These are phyloP conservation scores for Malurus cyaneus DNA, from an alignment of 2,113 vertebrate genomes.

Conservation along the genomic window DNA sequence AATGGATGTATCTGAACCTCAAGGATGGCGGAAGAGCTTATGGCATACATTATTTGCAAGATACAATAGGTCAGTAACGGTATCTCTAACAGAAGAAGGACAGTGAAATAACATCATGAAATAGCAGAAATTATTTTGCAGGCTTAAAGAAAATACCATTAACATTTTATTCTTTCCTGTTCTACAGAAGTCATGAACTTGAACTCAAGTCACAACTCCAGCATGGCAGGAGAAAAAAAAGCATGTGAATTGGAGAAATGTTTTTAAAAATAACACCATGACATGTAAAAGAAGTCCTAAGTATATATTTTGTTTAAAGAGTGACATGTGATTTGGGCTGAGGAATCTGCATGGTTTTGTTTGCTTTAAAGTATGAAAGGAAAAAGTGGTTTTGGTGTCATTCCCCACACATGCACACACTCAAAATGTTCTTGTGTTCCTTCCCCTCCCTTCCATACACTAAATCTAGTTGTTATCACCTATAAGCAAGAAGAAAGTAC, in stretches of 20 bases:
- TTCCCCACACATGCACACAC: not conserved
- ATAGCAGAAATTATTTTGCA: not conserved
- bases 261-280: not conserved
- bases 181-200: not conserved
- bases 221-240: not conserved
- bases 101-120: conserved; percentile 9
- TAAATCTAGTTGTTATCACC: not conserved
- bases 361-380: not conserved
- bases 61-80: not conserved
- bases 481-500: not conserved
- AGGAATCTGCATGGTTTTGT: not conserved
- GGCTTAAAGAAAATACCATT: not conserved
- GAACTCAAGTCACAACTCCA: not conserved
- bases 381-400: not conserved
- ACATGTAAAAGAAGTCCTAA: not conserved
- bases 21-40: not conserved
- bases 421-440: not conserved
- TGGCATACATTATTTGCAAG: not conserved
- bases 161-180: not conserved
- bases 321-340: not conserved
- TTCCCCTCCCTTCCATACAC: not conserved
- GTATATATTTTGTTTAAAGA: not conserved
- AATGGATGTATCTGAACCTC: not conserved
- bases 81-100: not conserved
- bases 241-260: not conserved